Evolutionary conservation across 2,888 invertebrate species (phyloP).

Genomic region (Allacma fusca): DNA sequence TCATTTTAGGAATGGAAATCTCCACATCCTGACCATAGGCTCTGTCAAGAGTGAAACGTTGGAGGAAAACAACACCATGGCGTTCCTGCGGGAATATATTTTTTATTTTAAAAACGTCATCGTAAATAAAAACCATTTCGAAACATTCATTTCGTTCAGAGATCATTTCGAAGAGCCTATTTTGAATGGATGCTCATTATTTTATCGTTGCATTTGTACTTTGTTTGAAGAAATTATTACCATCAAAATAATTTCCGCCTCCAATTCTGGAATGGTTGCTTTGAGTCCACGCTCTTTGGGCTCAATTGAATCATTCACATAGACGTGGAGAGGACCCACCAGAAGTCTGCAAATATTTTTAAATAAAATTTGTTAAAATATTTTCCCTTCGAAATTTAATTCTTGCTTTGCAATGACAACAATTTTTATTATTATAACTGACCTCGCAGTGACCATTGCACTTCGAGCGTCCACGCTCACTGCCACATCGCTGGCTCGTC

Average conservation of each 20-base stretch:
- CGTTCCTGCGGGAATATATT: slow-evolving; percentile 60
- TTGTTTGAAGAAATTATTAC: slow-evolving; percentile 47
- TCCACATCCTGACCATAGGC: slow-evolving; percentile 61
- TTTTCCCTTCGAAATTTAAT: no score
- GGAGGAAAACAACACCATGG: slow-evolving; percentile 61
- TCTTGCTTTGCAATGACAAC: no score
- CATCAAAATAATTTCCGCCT: slow-evolving; percentile 60
- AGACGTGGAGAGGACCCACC: slow-evolving; percentile 59
- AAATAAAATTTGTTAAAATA: not conserved
- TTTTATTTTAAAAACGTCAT: no score
- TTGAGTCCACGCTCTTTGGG: slow-evolving; percentile 60
- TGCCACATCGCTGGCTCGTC: slow-evolving; percentile 57
- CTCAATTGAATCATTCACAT: slow-evolving; percentile 60
- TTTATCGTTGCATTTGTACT: no score
- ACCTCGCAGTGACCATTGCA: slow-evolving; percentile 60
- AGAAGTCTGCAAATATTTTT: slow-evolving; percentile 49
- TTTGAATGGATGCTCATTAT: no score
- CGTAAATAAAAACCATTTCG: no score
- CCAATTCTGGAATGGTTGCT: slow-evolving; percentile 60
- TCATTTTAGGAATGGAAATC: slow-evolving; percentile 60
- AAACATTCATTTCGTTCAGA: no score
- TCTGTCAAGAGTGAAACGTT: slow-evolving; percentile 59
- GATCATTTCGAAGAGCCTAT: no score
- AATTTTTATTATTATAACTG: no score
- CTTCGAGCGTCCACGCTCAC: slow-evolving; percentile 61